These are phyloP conservation scores for Ceratotherium simum DNA, from an alignment of 2,113 vertebrate genomes.

Conservation along the genomic window DNA sequence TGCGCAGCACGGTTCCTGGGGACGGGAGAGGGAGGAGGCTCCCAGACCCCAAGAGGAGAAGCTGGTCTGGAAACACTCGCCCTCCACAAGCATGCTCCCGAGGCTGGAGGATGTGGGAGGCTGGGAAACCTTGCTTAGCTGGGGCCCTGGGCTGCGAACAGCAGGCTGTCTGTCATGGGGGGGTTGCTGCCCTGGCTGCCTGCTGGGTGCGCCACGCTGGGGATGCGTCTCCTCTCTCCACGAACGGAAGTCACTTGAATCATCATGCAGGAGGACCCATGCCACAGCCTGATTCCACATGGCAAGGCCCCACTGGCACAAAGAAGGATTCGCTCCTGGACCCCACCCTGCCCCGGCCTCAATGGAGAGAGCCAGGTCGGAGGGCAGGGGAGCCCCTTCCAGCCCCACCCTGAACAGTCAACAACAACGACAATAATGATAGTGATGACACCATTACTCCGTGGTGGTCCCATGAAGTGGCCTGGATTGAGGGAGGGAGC, in stretches of 20 bases:
- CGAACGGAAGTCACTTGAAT: neutral
- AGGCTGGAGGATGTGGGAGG: neutral
- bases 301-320: rapidly evolving
- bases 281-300: rapidly evolving
- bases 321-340: neutral
- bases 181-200: rapidly evolving
- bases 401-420: neutral
- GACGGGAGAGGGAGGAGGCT: neutral
- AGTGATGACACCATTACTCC: rapidly evolving
- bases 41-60: neutral
- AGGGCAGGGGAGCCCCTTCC: neutral
- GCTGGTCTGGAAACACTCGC: neutral
- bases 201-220: neutral
- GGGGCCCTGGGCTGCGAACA: neutral
- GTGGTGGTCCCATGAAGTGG: neutral
- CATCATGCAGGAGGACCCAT: neutral
- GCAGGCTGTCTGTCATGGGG: neutral
- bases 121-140: neutral
- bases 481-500: rapidly evolving
- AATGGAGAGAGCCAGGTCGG: rapidly evolving
- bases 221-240: rapidly evolving
- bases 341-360: too few species aligned
- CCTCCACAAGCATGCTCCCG: neutral
- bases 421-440: rapidly evolving
- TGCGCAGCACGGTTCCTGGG: neutral